A percentile compares a stretch with the other conserved stretches of the same genome.
These are phyloP conservation scores for Pseudobourletiella spinata DNA, from an alignment of 1,140 invertebrate species.

Conservation along the genomic window DNA sequence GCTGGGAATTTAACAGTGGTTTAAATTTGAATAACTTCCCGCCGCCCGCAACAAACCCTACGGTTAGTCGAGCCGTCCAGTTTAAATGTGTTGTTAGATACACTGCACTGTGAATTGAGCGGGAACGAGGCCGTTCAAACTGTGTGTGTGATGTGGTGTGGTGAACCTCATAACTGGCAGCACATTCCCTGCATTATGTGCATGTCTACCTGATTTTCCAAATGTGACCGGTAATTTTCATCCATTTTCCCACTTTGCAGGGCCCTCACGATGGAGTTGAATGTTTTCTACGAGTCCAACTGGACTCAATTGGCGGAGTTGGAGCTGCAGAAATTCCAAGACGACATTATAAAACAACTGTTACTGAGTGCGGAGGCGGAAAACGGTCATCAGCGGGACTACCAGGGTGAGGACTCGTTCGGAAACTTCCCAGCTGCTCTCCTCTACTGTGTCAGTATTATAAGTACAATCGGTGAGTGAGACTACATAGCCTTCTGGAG, in stretches of 20 bases:
- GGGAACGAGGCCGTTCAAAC: no score
- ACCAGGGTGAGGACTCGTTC: constrained; percentile 50
- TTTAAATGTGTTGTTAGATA: no score
- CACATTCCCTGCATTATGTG: no score
- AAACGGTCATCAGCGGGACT: constrained; percentile 9
- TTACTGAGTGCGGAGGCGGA: constrained; percentile 17
- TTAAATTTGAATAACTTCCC: no score
- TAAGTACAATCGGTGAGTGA: constrained; percentile 51
- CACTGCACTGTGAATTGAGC: no score
- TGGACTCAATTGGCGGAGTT: constrained; percentile 45
- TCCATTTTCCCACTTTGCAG: constrained; percentile 38
- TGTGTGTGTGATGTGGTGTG: no score
- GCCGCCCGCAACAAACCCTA: no score
- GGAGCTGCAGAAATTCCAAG: constrained; percentile 46
- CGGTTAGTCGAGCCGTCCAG: no score
- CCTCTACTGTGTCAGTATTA: constrained; percentile 54
- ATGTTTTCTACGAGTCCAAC: constrained; percentile 51
- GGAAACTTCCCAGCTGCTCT: constrained; percentile 53
- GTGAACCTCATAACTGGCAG: no score
- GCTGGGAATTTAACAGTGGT: no score
- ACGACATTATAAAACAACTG: constrained; percentile 41
- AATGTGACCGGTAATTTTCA: no score
- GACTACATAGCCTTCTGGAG: not conserved
- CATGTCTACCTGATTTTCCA: no score
- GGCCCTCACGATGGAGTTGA: constrained; percentile 50